phyloP scores from a whole-genome alignment of 2,797 vertebrate species.

The Botia almorhae region DNA sequence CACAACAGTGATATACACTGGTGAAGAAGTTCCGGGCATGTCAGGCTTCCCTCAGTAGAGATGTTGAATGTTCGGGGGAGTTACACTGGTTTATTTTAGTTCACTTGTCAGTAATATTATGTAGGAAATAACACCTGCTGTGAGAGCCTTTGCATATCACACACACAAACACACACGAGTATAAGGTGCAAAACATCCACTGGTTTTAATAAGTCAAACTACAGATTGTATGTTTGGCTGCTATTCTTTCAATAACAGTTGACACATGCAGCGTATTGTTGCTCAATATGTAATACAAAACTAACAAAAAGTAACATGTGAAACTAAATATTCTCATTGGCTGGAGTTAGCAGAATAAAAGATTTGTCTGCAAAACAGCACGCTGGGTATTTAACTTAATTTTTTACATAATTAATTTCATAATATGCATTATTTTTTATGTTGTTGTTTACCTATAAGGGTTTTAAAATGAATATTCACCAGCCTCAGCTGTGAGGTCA shows the following conservation, averaged over 20 bases:
- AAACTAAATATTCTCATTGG: background rate
- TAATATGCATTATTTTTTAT: background rate
- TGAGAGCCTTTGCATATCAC: slow-evolving; percentile 10
- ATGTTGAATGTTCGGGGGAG: slow-evolving; percentile 10
- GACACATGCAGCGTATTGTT: no score
- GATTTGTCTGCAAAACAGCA: background rate
- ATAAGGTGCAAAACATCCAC: no score
- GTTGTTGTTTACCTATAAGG: background rate
- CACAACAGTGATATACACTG: slow-evolving; percentile 2
- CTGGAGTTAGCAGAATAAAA: background rate
- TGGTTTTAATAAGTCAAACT: background rate
- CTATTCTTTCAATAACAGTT: no score
- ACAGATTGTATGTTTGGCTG: background rate
- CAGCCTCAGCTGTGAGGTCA: background rate
- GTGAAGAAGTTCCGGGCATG: background rate
- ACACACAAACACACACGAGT: background rate
- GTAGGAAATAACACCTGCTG: slow-evolving; percentile 37
- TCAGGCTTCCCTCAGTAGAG: slow-evolving; percentile 1
- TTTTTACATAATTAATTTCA: background rate
- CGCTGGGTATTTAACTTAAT: background rate
- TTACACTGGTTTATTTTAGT: slow-evolving; percentile 31
- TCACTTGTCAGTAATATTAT: slow-evolving; percentile 14
- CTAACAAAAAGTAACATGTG: background rate
- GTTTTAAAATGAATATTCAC: background rate
- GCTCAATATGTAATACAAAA: no score